phyloP scores from a whole-genome alignment of 1,140 invertebrate genomes.

The Ctenoplectra terminalis region DNA sequence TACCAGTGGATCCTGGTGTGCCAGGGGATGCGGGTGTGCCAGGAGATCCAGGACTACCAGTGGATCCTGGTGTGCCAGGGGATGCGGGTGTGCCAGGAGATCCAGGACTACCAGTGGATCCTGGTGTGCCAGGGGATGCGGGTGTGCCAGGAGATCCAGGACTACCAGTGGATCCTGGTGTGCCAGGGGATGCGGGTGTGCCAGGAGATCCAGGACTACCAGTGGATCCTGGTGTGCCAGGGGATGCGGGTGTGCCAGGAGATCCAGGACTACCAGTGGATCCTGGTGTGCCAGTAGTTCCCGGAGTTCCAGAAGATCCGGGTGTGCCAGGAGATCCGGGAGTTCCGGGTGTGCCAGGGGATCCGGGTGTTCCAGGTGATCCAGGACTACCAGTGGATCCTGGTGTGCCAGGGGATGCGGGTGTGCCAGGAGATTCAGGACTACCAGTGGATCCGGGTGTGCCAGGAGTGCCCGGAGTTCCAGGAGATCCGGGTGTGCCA shows the following conservation, averaged over 20 bases:
- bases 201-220: constrained; percentile 9
- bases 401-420: background rate
- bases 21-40: background rate
- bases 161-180: background rate
- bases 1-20: background rate
- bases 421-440: constrained; percentile 23
- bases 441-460: background rate
- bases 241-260: background rate
- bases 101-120: background rate
- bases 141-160: constrained; percentile 5
- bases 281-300: constrained; percentile 44
- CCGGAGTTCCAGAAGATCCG: background rate
- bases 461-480: background rate
- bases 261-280: constrained; percentile 78
- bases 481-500: constrained; percentile 20
- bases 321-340: background rate
- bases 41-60: constrained; percentile 56
- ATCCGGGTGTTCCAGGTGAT: background rate
- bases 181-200: background rate
- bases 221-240: background rate
- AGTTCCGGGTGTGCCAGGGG: constrained; percentile 60
- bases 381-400: constrained; percentile 6
- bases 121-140: background rate
- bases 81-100: background rate
- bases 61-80: constrained; percentile 58